Base-by-base conservation (phyloP, 2,888 invertebrate genomes). In the Pantelozetes paolii region DNA sequence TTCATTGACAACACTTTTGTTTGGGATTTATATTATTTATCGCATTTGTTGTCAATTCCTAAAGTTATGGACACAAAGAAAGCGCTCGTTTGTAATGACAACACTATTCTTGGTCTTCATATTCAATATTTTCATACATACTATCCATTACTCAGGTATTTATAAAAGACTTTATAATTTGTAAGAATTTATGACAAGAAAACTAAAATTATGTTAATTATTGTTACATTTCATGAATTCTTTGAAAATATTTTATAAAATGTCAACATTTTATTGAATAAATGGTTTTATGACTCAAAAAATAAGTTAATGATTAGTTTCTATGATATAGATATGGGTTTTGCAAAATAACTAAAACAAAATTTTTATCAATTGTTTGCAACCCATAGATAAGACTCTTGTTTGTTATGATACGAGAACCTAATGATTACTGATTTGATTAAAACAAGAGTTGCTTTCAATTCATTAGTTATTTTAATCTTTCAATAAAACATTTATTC, bases 81-180 rank as follows among this genome's bases (percentile, higher is more conserved):
- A 62, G 69, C 70, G n/a, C 26, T 75, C 26, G 42, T 75, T 42
- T 32, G 70, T 32, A 69, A 73, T 48, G 74, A 76, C 45, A 64
- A 69, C 30, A 74, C 74, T 40, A 74, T 62, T 62, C 26, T 11
- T 28, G 26, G 62, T 26, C 32, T 62, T 13, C 26, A 32, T 62
- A 32, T 15, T 28, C 30, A 62, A 32, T 62, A 18, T 62, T 62
- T 28, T 28, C 15, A 11, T 62, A 13, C 62, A 62, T 62, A 62
- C 62, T 13, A 8, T 62, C 32, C 62, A 62, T 62, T 62, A 62
- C 26, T 6, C 32, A 2, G 62, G 62, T 62, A 62, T 30, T 45
- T 26, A 23, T 15, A 23, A 23, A 3, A 23, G 3, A 54, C 23
- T 54, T 54, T 26, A 23, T 20, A 20, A 54, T 15, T 54, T 45